A percentile compares a stretch with the other conserved stretches of the same genome.
These are phyloP conservation scores for Prosopocoilus inquinatus DNA, from an alignment of 2,888 invertebrate species.

Conservation along the genomic window DNA sequence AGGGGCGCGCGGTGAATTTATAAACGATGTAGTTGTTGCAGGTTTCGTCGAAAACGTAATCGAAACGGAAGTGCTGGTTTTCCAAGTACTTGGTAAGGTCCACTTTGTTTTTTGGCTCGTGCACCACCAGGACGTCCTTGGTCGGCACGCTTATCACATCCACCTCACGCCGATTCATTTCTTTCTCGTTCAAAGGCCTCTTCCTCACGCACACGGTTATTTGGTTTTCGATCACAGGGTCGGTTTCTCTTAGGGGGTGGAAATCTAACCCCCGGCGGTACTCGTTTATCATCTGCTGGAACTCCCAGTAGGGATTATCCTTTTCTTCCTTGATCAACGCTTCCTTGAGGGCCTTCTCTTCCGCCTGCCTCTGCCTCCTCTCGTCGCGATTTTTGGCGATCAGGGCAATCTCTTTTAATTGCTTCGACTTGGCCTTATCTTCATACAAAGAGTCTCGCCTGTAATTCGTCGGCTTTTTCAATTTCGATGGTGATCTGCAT, in stretches of 20 bases:
- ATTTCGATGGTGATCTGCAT: slow-evolving; percentile 20
- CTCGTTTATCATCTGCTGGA: slow-evolving; percentile 90
- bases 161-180: slow-evolving; percentile 79
- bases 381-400: slow-evolving; percentile 95
- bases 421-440: slow-evolving; percentile 44
- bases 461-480: slow-evolving; percentile 20
- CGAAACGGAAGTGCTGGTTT: slow-evolving; percentile 96
- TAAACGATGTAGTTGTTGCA: slow-evolving; percentile 95
- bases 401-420: slow-evolving; percentile 83
- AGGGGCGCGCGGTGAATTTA: slow-evolving; percentile 96
- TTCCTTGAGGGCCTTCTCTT: slow-evolving; percentile 84
- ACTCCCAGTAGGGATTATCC: slow-evolving; percentile 96
- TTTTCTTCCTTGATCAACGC: slow-evolving; percentile 88
- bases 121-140: slow-evolving; percentile 80
- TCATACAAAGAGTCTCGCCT: slow-evolving; percentile 36
- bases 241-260: slow-evolving; percentile 79
- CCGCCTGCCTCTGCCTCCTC: slow-evolving; percentile 82
- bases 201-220: slow-evolving; percentile 99
- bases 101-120: slow-evolving; percentile 92
- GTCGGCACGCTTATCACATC: slow-evolving; percentile 96
- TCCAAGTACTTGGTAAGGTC: slow-evolving; percentile 98
- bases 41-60: slow-evolving; percentile 97
- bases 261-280: slow-evolving; percentile 83
- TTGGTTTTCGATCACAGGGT: slow-evolving; percentile 86
- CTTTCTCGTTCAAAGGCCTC: slow-evolving; percentile 93